Conservation (phyloP, 2,113 vertebrate genomes). For the Hemiscyllium ocellatum region DNA sequence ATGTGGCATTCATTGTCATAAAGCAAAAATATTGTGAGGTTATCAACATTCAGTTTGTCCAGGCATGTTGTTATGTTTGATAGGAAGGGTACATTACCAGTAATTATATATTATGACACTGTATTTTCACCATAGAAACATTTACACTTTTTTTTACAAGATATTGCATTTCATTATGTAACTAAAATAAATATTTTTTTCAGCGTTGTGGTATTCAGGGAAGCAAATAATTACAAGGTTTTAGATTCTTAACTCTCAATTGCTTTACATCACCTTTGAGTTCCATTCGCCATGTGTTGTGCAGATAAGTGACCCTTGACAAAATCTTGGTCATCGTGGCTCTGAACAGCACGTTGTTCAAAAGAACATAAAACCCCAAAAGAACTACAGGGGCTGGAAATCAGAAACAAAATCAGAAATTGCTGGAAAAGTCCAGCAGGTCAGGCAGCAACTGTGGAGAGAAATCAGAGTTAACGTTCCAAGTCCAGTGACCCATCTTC, state of each 20-base stretch:
- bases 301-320: background rate
- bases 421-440: too few species aligned
- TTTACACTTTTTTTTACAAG: slow-evolving; percentile 3
- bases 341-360: background rate
- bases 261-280: background rate
- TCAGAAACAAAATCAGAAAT: too few species aligned
- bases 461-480: too few species aligned
- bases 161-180: background rate
- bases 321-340: background rate
- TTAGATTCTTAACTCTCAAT: background rate
- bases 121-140: slow-evolving; percentile 29
- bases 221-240: background rate
- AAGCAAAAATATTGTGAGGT: slow-evolving; percentile 31
- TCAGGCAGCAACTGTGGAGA: too few species aligned
- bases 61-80: slow-evolving; percentile 20
- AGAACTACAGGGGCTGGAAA: too few species aligned
- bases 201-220: background rate
- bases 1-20: slow-evolving; percentile 27
- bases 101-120: slow-evolving; percentile 30
- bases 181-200: slow-evolving; percentile 29
- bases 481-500: too few species aligned
- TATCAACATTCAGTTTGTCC: slow-evolving; percentile 29
- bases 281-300: background rate
- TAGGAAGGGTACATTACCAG: slow-evolving; percentile 18
- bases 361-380: background rate